These are phyloP conservation scores for Lamellibrachia columna DNA, from an alignment of 2,888 invertebrate genomes.

Conservation along the genomic window DNA sequence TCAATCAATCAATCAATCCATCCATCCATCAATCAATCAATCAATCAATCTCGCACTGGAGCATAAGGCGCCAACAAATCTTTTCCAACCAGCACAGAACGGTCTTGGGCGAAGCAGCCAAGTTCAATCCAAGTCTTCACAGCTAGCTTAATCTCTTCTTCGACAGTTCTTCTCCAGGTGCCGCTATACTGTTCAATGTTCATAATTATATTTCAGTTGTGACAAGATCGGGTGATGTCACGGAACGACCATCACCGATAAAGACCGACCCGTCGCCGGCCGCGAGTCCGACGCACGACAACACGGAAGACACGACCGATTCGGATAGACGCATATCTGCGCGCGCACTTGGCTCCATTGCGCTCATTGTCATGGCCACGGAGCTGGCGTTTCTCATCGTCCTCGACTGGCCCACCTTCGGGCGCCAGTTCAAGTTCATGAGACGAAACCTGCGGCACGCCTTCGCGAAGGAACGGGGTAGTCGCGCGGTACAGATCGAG, in stretches of 20 bases:
- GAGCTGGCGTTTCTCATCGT: not conserved
- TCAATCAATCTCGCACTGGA: too few species aligned
- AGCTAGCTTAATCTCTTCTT: too few species aligned
- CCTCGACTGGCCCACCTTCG: not conserved
- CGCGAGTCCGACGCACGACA: not conserved
- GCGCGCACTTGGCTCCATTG: not conserved
- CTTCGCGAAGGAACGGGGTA: not conserved
- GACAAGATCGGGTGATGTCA: not conserved
- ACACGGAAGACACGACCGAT: not conserved
- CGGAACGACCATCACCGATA: not conserved
- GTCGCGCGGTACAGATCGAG: not conserved
- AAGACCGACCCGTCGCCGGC: not conserved
- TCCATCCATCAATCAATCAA: too few species aligned
- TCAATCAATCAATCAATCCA: too few species aligned
- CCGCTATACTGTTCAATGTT: too few species aligned
- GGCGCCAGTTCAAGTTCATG: not conserved
- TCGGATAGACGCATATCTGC: not conserved
- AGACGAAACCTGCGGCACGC: not conserved
- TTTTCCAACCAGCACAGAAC: too few species aligned
- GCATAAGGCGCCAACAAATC: too few species aligned
- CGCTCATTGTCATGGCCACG: not conserved
- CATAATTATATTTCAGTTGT: not conserved
- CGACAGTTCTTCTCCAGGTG: too few species aligned
- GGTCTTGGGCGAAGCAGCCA: too few species aligned
- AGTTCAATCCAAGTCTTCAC: too few species aligned